Conservation (phyloP, 2,113 vertebrate genomes). For the Indicator maculatus region DNA sequence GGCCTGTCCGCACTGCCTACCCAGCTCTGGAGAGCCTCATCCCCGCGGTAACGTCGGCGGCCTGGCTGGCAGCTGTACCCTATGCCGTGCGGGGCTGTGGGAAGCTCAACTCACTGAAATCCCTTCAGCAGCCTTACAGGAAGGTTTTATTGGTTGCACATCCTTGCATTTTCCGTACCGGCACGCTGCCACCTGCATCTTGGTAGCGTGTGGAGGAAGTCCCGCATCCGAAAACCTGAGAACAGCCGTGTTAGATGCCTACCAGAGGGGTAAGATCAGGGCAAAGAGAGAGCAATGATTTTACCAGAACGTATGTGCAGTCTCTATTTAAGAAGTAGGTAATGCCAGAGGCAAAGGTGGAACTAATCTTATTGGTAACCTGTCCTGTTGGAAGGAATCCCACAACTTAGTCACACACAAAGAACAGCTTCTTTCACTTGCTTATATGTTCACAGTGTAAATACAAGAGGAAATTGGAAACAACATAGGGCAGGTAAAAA, state of each 20-base stretch:
- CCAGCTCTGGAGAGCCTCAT: neutral
- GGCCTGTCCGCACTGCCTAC: neutral
- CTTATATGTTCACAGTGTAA: accelerated
- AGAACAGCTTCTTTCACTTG: neutral
- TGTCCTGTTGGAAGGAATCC: no score
- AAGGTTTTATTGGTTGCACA: neutral
- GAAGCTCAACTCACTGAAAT: neutral
- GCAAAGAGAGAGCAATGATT: accelerated
- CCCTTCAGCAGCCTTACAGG: neutral
- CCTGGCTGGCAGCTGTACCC: neutral
- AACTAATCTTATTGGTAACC: accelerated
- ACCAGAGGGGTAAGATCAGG: no score
- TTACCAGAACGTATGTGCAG: accelerated
- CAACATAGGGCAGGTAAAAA: no score
- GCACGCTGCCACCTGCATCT: neutral
- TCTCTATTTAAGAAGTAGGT: accelerated
- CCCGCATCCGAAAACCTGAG: neutral
- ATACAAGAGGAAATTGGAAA: neutral
- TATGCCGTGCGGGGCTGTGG: neutral
- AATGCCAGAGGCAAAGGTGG: neutral
- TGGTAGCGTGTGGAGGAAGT: neutral
- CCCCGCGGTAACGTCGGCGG: neutral
- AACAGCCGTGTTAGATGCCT: no score
- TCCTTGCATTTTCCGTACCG: no score
- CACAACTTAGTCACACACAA: accelerated